Evolutionary conservation across 2,888 invertebrate genomes (phyloP), one percentile per base, ranked within the genome.

Genomic region (Tinea semifulvella): DNA sequence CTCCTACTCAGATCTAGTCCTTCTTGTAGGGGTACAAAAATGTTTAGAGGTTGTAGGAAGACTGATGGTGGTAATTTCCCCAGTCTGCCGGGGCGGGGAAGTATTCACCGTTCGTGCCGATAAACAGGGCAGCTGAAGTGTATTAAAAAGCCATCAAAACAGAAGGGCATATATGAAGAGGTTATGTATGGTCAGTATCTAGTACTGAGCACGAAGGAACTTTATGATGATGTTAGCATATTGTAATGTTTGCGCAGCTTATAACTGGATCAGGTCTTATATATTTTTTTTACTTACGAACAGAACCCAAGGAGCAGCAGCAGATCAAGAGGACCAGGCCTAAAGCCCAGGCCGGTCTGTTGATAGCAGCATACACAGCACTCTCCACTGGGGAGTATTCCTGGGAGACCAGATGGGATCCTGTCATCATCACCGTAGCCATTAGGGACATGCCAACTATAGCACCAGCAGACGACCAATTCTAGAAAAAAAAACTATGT

Each of bases 351-450:
- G 75, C 62, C 0, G 83, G 81, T 25, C 86, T 63, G 53, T 85
- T 84, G 1, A 86, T 55, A 0, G 83, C 76, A 0, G 85, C 85
- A 54, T 86, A 87, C 5, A 83, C 46, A 0, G 83, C 83, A 22
- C 83, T 79, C 50, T 83, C 84, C 10, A 83, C 43, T 1, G 72
- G 72, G 46, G 75, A 66, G 60, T 84, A 84, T 43, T 60, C 58
- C 8, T 82, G 69, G 63, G 83, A 71, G 38, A 85, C 69, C 57
- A 84, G 84, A 1, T 82, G 61, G 2, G 74, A 68, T 1, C 84
- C 85, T 1, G 72, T 60, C n/a, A 72, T 43, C 61, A 85, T 68
- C 1, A 82, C 69, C 0, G 59, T 60, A 6, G 76, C 45, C 74
- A 85, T 77, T 2, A 84, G 47, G 0, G 64, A 11, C 1, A 84